Conservation (phyloP, 2,797 vertebrate genomes). For the Sebastes miniatus region DNA sequence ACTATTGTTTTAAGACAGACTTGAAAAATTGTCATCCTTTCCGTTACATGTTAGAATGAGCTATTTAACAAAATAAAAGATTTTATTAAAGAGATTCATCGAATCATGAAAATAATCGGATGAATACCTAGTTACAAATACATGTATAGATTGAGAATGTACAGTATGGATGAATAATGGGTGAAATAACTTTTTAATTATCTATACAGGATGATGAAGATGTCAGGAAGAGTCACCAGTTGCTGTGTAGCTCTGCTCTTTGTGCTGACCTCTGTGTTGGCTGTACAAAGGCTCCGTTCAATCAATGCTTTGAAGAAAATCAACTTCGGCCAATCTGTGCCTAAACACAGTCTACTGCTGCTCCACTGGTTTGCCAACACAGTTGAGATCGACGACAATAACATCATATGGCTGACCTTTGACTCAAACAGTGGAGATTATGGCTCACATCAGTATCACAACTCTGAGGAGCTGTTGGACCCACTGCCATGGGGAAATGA, state of each 20-base stretch:
- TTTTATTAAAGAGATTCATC: background rate
- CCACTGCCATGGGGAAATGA: slow-evolving; percentile 7
- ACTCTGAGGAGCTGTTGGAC: slow-evolving; percentile 57
- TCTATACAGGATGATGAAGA: slow-evolving; percentile 46
- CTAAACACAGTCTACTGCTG: slow-evolving; percentile 60
- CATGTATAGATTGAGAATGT: background rate
- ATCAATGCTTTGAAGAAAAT: slow-evolving; percentile 57
- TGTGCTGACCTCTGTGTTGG: slow-evolving; percentile 25
- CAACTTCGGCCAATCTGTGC: slow-evolving; percentile 49
- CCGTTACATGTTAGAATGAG: background rate
- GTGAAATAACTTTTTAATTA: background rate
- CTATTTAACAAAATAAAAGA: background rate
- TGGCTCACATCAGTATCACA: slow-evolving; percentile 68
- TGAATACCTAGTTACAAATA: background rate
- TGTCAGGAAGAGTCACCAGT: background rate
- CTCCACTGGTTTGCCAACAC: slow-evolving; percentile 72
- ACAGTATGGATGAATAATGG: background rate
- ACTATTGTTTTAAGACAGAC: background rate
- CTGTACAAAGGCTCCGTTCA: slow-evolving; percentile 31
- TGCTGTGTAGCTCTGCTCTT: slow-evolving; percentile 40
- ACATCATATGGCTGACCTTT: slow-evolving; percentile 49
- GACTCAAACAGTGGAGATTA: slow-evolving; percentile 48
- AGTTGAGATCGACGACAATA: slow-evolving; percentile 37
- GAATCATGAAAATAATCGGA: background rate
- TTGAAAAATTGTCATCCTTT: background rate